Evolutionary conservation across 2,888 invertebrate species (phyloP).

Genomic region (Meandrusa payeni): DNA sequence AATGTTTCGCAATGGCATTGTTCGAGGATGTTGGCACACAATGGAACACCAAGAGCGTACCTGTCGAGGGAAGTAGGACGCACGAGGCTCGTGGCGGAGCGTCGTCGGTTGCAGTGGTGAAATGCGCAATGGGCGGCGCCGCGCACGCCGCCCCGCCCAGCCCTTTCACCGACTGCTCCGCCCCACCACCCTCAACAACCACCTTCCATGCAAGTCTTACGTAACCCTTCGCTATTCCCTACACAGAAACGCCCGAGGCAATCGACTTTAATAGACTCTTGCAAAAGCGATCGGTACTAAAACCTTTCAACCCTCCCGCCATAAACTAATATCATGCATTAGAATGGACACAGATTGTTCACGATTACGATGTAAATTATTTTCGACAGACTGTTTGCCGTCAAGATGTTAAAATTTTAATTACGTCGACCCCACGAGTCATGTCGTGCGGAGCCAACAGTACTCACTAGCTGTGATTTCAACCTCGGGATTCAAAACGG

Average conservation of each 20-base stretch:
- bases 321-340: slow-evolving; percentile 48
- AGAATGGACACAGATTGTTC: slow-evolving; percentile 51
- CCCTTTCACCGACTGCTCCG: slow-evolving; percentile 76
- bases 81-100: slow-evolving; percentile 50
- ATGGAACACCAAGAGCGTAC: slow-evolving; percentile 74
- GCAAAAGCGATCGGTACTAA: slow-evolving; percentile 47
- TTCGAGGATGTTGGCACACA: slow-evolving; percentile 65
- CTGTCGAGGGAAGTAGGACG: slow-evolving; percentile 73
- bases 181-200: slow-evolving; percentile 59
- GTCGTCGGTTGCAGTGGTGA: slow-evolving; percentile 61
- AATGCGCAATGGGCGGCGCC: slow-evolving; percentile 70
- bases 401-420: slow-evolving; percentile 42
- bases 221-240: slow-evolving; percentile 56
- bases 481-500: background rate
- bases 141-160: slow-evolving; percentile 74
- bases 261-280: slow-evolving; percentile 56
- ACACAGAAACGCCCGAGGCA: slow-evolving; percentile 59
- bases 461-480: slow-evolving; percentile 9
- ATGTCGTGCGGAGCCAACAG: slow-evolving; percentile 29
- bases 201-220: slow-evolving; percentile 56
- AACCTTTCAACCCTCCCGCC: slow-evolving; percentile 39
- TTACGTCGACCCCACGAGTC: slow-evolving; percentile 35
- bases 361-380: slow-evolving; percentile 55
- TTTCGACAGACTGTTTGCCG: slow-evolving; percentile 40
- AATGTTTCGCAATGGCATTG: slow-evolving; percentile 73